Base-by-base conservation (phyloP, 2,797 vertebrate genomes). In the Amblyraja radiata region DNA sequence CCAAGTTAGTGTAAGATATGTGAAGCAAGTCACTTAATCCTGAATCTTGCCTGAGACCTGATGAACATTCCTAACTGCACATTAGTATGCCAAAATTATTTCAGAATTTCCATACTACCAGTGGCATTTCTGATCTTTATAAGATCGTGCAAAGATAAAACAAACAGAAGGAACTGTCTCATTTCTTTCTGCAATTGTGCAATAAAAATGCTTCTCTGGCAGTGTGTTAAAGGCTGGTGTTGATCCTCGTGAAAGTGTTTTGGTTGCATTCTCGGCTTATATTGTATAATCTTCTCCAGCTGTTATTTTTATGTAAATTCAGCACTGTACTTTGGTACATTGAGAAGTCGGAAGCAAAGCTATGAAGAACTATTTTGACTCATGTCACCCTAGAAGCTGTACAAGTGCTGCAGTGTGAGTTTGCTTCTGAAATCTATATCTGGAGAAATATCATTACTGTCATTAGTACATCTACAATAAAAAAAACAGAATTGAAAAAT, bases 241-340 rank as follows among this genome's bases (percentile, higher is more conserved):
- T 36, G 32, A 79, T 16, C 77, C 32, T 23, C 6, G 39, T 79
- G 32, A 36, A 32, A 36, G 13, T 36, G 11, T n/a, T 32, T 78
- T 36, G 58, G 18, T 63, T 86, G 28, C 10, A 13, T 63, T 86
- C 11, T 28, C 58, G 25, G 25, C 1, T n/a, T 84, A 11, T 86
- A 1, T 86, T 2, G 61, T 58, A 63, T 63, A 86, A n/a, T 63
- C 58, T 14, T 5, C 5, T n/a, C 61, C 61, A 88, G 84, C 61
- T 88, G n/a, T 65, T n/a, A 65, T 88, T 65, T 86, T 88, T 88
- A 88, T 36, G n/a, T 61, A 88, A 32, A 32, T 65, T 61, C 21
- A 58, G 23, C 14, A n/a, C 11, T 86, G 11, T 63, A 63, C 16
- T 63, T n/a, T 63, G n/a, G 3, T 9, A 9, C 21, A 18, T n/a